These are phyloP conservation scores for Amazona ochrocephala DNA, from an alignment of 2,797 vertebrate genomes.

Conservation along the genomic window DNA sequence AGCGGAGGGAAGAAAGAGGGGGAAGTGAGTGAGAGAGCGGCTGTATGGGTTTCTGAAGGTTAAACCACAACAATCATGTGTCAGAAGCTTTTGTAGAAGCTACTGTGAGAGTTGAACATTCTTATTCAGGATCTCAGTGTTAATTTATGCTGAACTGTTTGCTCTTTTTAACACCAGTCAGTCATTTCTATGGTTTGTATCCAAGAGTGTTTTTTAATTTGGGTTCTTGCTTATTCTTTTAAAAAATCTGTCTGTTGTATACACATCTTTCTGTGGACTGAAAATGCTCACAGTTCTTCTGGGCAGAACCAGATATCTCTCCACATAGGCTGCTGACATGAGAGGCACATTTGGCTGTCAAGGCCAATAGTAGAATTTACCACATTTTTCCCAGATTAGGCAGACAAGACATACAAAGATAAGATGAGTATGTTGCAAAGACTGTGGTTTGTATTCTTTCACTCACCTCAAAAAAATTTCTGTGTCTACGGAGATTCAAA, in stretches of 20 bases:
- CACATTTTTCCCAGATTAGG: neutral
- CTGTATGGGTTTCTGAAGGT: too few species aligned
- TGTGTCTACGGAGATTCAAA: neutral
- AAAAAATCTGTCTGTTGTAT: neutral
- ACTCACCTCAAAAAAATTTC: neutral
- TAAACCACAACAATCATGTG: neutral
- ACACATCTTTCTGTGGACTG: neutral
- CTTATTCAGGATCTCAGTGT: neutral
- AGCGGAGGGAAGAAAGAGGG: too few species aligned
- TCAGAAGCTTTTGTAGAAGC: neutral
- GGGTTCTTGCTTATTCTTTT: neutral
- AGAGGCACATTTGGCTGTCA: neutral
- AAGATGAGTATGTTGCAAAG: neutral
- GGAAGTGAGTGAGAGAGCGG: too few species aligned
- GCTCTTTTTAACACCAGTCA: neutral
- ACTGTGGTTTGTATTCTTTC: neutral
- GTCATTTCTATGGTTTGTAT: neutral
- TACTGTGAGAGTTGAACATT: neutral
- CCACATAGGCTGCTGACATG: neutral
- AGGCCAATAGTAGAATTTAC: neutral
- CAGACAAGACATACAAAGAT: neutral
- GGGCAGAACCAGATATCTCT: neutral
- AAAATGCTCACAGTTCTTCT: neutral
- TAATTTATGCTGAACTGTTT: neutral
- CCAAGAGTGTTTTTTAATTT: neutral